Percentiles rank a stretch among this genome's conserved stretches.
Evolutionary conservation across 2,797 vertebrate genomes (phyloP).

Genomic region (Psittacula derbiana): DNA sequence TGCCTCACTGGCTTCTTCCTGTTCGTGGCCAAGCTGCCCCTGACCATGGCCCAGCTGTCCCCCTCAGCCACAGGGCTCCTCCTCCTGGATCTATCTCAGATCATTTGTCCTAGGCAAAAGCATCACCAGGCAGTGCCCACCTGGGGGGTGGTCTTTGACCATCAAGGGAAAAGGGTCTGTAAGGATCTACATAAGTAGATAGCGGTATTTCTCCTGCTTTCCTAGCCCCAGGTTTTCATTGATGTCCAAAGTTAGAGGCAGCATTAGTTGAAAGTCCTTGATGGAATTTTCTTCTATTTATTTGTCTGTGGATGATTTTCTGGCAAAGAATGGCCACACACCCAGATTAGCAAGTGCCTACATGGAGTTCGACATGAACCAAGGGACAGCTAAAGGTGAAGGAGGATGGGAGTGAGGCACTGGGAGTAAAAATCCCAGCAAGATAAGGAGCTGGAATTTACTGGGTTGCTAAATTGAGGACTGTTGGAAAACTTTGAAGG

Average conservation of each 20-base stretch:
- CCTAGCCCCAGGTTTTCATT: neutral
- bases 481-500: no score
- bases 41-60: neutral
- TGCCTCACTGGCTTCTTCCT: neutral
- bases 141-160: neutral
- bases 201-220: neutral
- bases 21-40: neutral
- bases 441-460: no score
- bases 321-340: no score
- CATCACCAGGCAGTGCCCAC: neutral
- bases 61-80: no score
- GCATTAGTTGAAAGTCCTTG: neutral
- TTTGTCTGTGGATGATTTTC: neutral
- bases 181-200: neutral
- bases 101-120: neutral
- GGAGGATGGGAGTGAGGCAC: no score
- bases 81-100: neutral
- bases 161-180: neutral
- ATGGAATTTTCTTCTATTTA: neutral
- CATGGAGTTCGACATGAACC: no score
- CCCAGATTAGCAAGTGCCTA: no score
- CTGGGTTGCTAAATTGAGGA: no score
- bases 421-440: no score
- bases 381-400: no score
- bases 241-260: neutral